phyloP scores from a whole-genome alignment of 2,113 vertebrate genomes.

The Peromyscus maniculatus region DNA sequence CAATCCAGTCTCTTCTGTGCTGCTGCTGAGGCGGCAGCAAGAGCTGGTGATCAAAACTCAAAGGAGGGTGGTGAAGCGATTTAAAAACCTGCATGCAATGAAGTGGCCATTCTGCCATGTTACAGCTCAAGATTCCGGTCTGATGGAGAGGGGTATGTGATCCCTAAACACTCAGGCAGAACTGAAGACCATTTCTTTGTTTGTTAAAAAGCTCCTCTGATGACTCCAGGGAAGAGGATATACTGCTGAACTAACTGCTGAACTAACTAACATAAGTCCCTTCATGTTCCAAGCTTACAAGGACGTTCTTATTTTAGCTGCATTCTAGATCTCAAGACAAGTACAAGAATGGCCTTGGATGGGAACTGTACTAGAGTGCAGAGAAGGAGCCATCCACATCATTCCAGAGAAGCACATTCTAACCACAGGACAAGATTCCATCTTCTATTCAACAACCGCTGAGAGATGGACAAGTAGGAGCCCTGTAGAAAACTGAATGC shows the following conservation, averaged over 20 bases:
- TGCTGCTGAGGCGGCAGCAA: not conserved
- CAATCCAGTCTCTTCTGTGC: not conserved
- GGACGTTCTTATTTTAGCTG: not conserved
- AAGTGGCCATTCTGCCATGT: conserved; percentile 98
- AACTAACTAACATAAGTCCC: not conserved
- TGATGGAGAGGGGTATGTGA: conserved; percentile 99
- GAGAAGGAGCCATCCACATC: not conserved
- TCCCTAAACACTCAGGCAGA: conserved; percentile 95
- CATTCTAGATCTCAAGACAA: not conserved
- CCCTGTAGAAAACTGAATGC: not conserved
- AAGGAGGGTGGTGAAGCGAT: not conserved
- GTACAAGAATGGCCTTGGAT: not conserved
- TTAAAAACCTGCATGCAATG: not conserved
- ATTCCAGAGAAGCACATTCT: not conserved
- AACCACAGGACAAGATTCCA: not conserved
- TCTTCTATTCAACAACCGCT: not conserved
- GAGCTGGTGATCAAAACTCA: not conserved
- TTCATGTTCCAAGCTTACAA: not conserved
- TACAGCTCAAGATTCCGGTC: conserved; percentile 98
- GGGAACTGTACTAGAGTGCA: no score
- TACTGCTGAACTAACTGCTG: not conserved
- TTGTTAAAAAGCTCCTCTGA: conserved; percentile 68
- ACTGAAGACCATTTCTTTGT: conserved; percentile 98
- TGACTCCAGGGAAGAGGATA: not conserved
- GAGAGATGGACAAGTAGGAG: not conserved